Evolutionary conservation across 2,113 vertebrate genomes (phyloP), one percentile per base, ranked within the genome.

Genomic region (Brachyistius frenatus): DNA sequence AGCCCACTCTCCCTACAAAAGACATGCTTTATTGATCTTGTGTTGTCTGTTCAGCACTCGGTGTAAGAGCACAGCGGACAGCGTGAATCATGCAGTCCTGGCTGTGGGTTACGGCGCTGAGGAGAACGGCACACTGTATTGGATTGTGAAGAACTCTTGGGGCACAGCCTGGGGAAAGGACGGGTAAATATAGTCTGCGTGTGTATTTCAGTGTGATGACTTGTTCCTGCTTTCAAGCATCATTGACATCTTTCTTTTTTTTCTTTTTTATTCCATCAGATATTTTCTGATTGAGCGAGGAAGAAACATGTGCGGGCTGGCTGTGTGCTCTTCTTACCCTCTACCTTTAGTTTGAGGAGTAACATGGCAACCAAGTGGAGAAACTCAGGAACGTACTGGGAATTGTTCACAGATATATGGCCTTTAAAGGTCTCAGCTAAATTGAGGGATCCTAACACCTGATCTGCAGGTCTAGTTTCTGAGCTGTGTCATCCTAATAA

Each of bases 101-200:
- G 97, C 97, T 0, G 96, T 98, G 41, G 97, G 97, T 10, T 98
- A 96, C 0, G 95, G 93, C 0, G 1, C 11, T 1, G 86, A 95
- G n/a, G 66, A 95, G 23, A 80, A 89, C 0, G 91, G 94, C 0
- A 78, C 9, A 1, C 95, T 92, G 0, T 94, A 96, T 81, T 98
- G 97, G 97, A 97, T 97, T 0, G 96, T 96, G 72, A 98, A 98
- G 79, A 98, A 98, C 89, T 98, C 96, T 5, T 97, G 96, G 97
- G 95, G 96, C 31, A 2, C 74, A 0, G 0, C 0, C 0, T 97
- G 96, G 96, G 96, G 96, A 61, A 89, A 94, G 66, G 56, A 97
- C 0, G 96, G 97, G 97, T 98, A 91, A 93, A 94, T 86, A 81
- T 56, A 83, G 44, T 57, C 41, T 67, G 16, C 71, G n/a, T 52